Conservation (phyloP, 2,113 vertebrate genomes). For the Platichthys flesus region DNA sequence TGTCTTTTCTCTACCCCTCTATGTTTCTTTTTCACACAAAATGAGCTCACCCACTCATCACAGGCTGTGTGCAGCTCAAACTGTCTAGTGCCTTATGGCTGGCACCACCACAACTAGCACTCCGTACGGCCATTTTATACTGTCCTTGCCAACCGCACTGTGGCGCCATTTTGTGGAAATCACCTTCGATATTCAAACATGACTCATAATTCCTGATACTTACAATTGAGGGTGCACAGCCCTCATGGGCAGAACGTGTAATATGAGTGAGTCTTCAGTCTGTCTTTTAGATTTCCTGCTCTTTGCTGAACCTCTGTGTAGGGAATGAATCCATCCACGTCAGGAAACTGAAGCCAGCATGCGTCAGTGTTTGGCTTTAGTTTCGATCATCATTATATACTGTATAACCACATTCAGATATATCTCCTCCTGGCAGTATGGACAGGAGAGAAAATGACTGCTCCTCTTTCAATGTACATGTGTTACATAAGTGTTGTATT, state of each 20-base stretch:
- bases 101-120: constrained; percentile 45
- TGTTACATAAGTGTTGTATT: not conserved
- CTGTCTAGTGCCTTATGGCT: constrained; percentile 31
- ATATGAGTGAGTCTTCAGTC: not conserved
- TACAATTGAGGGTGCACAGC: not conserved
- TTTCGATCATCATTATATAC: not conserved
- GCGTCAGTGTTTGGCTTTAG: not conserved
- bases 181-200: not conserved
- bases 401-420: not conserved
- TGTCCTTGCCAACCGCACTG: constrained; percentile 34
- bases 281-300: not conserved
- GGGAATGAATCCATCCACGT: not conserved
- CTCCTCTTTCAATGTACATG: no score
- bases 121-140: constrained; percentile 74
- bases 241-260: not conserved
- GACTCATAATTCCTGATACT: not conserved
- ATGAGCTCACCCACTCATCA: not conserved
- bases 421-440: not conserved
- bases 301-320: not conserved
- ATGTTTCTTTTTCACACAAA: not conserved
- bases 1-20: not conserved
- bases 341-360: not conserved
- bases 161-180: constrained; percentile 66
- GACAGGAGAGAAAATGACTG: not conserved
- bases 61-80: constrained; percentile 22